A percentile compares a stretch with the other conserved stretches of the same genome.
Evolutionary conservation across 2,797 vertebrate genomes (phyloP).

Genomic region (Spinibarbus caldwelli): DNA sequence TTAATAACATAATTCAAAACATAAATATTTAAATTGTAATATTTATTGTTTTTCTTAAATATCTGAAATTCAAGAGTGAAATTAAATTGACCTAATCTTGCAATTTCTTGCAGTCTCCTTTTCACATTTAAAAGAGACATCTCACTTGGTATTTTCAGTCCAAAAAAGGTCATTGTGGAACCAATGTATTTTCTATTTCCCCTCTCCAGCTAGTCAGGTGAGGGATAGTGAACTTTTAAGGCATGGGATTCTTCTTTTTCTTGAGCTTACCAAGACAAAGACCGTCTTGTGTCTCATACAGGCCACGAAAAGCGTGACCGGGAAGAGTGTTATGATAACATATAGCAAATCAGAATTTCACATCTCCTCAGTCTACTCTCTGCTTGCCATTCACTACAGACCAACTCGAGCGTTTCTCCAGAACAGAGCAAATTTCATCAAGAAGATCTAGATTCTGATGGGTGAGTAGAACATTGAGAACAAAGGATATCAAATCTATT

Average conservation of each 20-base stretch:
- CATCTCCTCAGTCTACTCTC: not conserved
- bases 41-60: not conserved
- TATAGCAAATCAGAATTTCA: slow-evolving; percentile 9
- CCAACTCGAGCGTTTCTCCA: not conserved
- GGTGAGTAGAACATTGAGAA: not conserved
- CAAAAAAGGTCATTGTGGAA: not conserved
- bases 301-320: slow-evolving; percentile 23
- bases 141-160: not conserved
- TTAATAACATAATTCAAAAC: not conserved
- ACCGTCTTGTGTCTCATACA: slow-evolving; percentile 6
- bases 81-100: not conserved
- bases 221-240: slow-evolving; percentile 36
- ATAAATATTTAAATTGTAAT: accelerated
- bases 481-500: not conserved
- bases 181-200: slow-evolving; percentile 1
- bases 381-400: not conserved
- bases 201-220: slow-evolving; percentile 20
- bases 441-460: not conserved
- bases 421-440: not conserved
- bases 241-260: not conserved
- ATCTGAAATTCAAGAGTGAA: not conserved
- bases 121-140: not conserved
- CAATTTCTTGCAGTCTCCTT: too few relatives aligned
- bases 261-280: slow-evolving; percentile 26
- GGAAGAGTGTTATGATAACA: not conserved